Conservation (phyloP, 35 echinoderm and acorn worm species). For the Amphiura filiformis region DNA sequence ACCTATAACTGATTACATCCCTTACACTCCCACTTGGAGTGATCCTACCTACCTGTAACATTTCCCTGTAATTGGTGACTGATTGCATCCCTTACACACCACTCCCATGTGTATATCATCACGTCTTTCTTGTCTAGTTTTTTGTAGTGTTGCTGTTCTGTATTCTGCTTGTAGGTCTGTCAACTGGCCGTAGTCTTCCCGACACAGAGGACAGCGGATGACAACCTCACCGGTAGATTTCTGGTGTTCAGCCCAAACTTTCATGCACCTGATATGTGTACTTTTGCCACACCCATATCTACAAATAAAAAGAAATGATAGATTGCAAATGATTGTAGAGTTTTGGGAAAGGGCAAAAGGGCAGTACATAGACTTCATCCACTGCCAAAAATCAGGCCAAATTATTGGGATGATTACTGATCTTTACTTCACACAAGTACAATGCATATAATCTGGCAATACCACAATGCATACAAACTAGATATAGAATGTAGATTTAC, state of each 20-base stretch:
- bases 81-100: constrained; percentile 62
- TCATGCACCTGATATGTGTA: constrained; percentile 98
- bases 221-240: constrained; percentile 74
- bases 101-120: constrained; percentile 70
- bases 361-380: too few species aligned
- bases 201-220: constrained; percentile 81
- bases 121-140: constrained; percentile 65
- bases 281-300: constrained; percentile 96
- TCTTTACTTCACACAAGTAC: too few species aligned
- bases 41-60: constrained; percentile 92
- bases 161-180: constrained; percentile 78
- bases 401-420: too few species aligned
- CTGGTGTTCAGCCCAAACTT: constrained; percentile 98
- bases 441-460: too few species aligned
- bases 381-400: too few species aligned
- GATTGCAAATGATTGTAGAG: background rate
- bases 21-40: too few species aligned
- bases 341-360: too few species aligned
- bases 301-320: too few species aligned
- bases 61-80: constrained; percentile 79
- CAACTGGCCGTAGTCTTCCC: constrained; percentile 88
- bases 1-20: too few species aligned
- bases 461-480: too few species aligned
- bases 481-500: too few species aligned
- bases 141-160: constrained; percentile 72